These are phyloP conservation scores for Urocyon cinereoargenteus DNA, from an alignment of 2,797 vertebrate genomes.

Conservation along the genomic window DNA sequence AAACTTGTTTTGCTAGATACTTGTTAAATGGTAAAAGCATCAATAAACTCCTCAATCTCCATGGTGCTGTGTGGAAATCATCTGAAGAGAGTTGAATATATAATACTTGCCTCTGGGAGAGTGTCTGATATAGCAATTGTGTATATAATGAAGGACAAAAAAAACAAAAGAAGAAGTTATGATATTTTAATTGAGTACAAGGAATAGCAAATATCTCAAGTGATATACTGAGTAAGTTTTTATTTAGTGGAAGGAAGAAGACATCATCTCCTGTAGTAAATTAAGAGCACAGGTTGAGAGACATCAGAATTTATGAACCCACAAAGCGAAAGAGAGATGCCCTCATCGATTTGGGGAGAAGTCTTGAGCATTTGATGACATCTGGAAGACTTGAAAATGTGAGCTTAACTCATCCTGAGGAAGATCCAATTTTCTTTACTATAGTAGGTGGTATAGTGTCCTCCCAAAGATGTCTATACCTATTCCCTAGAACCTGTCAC, in stretches of 20 bases:
- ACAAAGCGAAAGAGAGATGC: background rate
- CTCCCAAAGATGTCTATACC: no score
- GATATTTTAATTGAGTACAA: constrained; percentile 50
- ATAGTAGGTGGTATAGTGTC: background rate
- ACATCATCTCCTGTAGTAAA: no score
- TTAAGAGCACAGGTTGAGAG: background rate
- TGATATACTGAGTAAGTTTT: background rate
- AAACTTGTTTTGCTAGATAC: background rate
- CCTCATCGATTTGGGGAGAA: background rate
- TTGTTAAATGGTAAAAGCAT: constrained; percentile 60
- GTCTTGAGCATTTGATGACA: background rate
- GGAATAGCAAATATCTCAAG: background rate
- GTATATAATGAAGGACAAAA: constrained; percentile 2
- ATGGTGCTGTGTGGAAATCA: background rate
- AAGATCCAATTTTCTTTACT: background rate
- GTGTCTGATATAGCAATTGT: background rate
- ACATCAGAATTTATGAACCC: background rate
- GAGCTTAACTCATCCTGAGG: background rate
- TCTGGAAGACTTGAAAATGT: background rate
- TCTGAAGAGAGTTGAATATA: constrained; percentile 15
- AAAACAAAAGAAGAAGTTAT: background rate
- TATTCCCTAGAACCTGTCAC: background rate
- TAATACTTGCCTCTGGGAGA: background rate
- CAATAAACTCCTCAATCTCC: background rate
- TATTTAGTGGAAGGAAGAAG: background rate